Evolutionary conservation across 2,888 invertebrate species (phyloP), one percentile per base, ranked within the genome.

Genomic region (Drosophila algonquin): DNA sequence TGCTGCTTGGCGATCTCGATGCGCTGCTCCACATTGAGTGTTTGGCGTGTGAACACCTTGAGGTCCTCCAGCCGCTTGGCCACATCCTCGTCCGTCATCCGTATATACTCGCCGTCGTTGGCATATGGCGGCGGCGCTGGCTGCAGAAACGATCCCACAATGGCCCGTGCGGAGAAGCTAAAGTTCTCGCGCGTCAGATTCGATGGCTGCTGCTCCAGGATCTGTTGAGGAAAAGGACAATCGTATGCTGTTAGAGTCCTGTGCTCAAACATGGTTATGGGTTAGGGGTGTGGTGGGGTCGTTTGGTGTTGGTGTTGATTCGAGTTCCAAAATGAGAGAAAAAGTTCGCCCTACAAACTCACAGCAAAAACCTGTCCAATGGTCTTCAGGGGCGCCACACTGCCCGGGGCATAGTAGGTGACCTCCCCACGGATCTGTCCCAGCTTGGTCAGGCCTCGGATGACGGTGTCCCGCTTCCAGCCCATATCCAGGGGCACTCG

Each of bases 381-480:
- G 65, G 94, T 94, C 81, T 94, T 94, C 54, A 95, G 93, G 77
- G 94, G 94, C 80, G 94, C 91, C 9, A 93, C 93, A 16, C 94
- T 94, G 75, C 95, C 95, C 0, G 95, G 95, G 10, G 95, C 94
- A 75, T 95, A 95, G 92, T 99, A 99, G 65, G 95, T 95, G 52
- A 99, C 98, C 90, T 99, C 98, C n/a, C 99, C 98, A 80, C 96
- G 96, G 76, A 97, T 95, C 75, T 96, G 95, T 46, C 98, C 98
- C 86, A 95, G 96, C 79, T 96, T 95, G 7, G 97, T 97, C 9
- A 98, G 94, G 6, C 97, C 97, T 75, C 96, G 95, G 86, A 98
- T 97, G 61, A 97, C 94, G 0, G 98, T 98, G 91, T 98, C 96
- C n/a, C 98, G 94, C 86, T 96, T 96, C 98, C 98, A 98, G 69